Percentiles rank a stretch among this genome's conserved stretches.
Conservation (phyloP, 1,140 invertebrate species). For the Achatina immaculata region DNA sequence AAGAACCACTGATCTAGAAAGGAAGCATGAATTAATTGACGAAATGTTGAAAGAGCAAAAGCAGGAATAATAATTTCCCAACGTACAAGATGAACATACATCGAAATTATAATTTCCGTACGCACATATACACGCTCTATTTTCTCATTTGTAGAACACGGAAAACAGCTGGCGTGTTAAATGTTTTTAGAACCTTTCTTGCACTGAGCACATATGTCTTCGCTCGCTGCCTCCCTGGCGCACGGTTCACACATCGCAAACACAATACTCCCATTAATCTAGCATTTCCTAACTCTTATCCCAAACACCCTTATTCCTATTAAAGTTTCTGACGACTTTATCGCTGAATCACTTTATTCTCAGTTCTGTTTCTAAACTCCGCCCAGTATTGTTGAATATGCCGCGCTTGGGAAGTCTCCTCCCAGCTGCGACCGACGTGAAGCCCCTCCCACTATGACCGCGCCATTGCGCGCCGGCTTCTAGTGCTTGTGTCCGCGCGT, state of each 20-base stretch:
- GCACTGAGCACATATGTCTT: neutral
- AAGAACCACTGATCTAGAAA: too few species aligned
- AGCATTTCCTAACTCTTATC: neutral
- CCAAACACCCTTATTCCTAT: constrained; percentile 4
- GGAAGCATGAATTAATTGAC: too few species aligned
- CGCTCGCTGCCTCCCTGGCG: neutral
- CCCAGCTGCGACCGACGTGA: neutral
- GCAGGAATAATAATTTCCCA: too few species aligned
- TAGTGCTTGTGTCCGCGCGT: neutral
- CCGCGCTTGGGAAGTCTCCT: neutral
- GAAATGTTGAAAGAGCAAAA: too few species aligned
- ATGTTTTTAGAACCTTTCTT: neutral
- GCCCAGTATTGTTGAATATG: neutral
- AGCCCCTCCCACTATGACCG: neutral
- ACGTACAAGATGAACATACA: too few species aligned
- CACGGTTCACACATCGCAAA: neutral
- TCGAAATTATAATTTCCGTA: too few species aligned
- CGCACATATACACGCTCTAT: too few species aligned
- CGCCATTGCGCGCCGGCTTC: neutral
- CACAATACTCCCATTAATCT: neutral
- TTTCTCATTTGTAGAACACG: too few species aligned
- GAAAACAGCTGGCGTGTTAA: too few species aligned
- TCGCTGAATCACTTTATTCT: constrained; percentile 21
- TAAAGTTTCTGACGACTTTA: constrained; percentile 17
- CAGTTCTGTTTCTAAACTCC: neutral